phyloP scores from a whole-genome alignment of 1,140 invertebrate genomes.

The Spodoptera litura region DNA sequence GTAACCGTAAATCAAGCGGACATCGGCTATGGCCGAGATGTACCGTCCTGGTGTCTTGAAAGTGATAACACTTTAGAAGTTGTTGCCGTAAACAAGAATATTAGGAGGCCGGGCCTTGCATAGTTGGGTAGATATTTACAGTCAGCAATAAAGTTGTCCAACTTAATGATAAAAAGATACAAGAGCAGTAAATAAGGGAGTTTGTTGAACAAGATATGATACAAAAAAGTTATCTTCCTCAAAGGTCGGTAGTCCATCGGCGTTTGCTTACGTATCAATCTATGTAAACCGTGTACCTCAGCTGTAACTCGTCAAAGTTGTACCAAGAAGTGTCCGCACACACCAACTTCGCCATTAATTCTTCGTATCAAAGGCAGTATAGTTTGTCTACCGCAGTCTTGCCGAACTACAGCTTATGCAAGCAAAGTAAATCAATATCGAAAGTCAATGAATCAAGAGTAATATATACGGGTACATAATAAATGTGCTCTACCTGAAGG shows the following conservation, averaged over 20 bases:
- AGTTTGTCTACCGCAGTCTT: conserved; percentile 72
- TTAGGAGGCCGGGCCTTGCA: conserved; percentile 58
- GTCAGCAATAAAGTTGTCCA: conserved; percentile 38
- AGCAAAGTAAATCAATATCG: conserved; percentile 86
- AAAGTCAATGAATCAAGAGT: conserved; percentile 86
- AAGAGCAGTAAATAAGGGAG: conserved; percentile 22
- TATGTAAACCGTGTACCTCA: conserved; percentile 25
- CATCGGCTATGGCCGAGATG: conserved; percentile 76
- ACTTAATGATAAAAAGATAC: conserved; percentile 34
- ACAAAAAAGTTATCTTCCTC: conserved; percentile 20
- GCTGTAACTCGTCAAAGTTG: conserved; percentile 42
- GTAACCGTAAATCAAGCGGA: conserved; percentile 84
- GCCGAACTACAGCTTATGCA: conserved; percentile 82
- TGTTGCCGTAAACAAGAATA: conserved; percentile 76
- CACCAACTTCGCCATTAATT: conserved; percentile 69
- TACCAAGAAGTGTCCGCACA: conserved; percentile 60
- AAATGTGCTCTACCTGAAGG: conserved; percentile 86
- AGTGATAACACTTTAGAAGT: conserved; percentile 82
- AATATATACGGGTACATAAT: conserved; percentile 87
- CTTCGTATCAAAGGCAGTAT: conserved; percentile 74
- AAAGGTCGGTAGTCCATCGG: conserved; percentile 14
- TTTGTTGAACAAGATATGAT: conserved; percentile 27
- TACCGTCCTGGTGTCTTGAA: conserved; percentile 70
- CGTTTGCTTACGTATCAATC: conserved; percentile 37
- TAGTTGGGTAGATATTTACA: conserved; percentile 38